A percentile compares a stretch with the other conserved stretches of the same genome.
phyloP scores from a whole-genome alignment of 2,888 invertebrate species.

The Habrosyne pyritoides region DNA sequence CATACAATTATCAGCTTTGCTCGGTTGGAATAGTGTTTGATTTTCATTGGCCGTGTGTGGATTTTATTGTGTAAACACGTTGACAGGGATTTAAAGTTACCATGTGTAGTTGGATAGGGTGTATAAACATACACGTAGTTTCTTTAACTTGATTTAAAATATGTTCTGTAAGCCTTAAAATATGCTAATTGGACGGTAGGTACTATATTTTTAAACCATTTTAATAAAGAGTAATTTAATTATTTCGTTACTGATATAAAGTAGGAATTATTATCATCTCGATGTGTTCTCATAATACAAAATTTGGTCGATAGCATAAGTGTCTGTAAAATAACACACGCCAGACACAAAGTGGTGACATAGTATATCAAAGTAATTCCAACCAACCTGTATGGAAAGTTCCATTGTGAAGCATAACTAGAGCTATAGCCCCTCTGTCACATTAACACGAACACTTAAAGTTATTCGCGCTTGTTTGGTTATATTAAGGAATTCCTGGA shows the following conservation, averaged over 20 bases:
- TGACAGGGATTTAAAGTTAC: slow-evolving; percentile 7
- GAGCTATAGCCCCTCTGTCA: slow-evolving; percentile 47
- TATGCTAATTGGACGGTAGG: neutral
- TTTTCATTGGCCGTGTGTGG: neutral
- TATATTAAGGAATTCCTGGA: slow-evolving; percentile 78
- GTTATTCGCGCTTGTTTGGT: slow-evolving; percentile 70
- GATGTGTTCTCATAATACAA: neutral
- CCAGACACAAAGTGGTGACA: slow-evolving; percentile 37
- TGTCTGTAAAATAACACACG: slow-evolving; percentile 35
- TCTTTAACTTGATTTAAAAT: neutral
- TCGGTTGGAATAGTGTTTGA: slow-evolving; percentile 2
- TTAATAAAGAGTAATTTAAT: too few relatives aligned
- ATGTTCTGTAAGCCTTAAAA: neutral
- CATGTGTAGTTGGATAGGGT: neutral
- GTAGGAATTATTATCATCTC: too few relatives aligned
- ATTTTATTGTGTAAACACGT: slow-evolving; percentile 2
- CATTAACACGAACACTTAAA: slow-evolving; percentile 64
- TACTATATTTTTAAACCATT: too few relatives aligned
- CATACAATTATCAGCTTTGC: slow-evolving; percentile 5
- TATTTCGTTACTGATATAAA: too few relatives aligned
- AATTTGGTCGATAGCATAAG: slow-evolving; percentile 13
- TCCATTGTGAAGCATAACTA: slow-evolving; percentile 55
- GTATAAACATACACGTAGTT: neutral
- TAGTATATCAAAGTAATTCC: slow-evolving; percentile 43
- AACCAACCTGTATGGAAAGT: slow-evolving; percentile 45